A percentile compares a stretch with the other conserved stretches of the same genome.
Conservation (phyloP, 2,797 vertebrate species). For the Rhabdomys pumilio region DNA sequence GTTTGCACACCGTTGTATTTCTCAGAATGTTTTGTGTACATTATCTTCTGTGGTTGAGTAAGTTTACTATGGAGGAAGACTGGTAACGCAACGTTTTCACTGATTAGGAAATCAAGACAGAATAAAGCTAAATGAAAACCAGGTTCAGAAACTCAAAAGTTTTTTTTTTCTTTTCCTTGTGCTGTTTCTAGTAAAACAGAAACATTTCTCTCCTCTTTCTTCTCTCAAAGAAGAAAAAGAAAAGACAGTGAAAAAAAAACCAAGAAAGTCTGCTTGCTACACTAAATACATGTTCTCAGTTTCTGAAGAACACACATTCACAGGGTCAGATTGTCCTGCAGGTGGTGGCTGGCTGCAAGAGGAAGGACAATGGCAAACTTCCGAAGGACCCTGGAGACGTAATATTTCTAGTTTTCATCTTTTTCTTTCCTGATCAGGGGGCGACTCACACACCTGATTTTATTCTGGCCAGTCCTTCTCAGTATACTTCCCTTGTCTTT, state of each 20-base stretch:
- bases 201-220: neutral
- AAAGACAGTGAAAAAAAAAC: neutral
- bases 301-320: constrained; percentile 30
- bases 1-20: constrained; percentile 32
- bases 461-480: neutral
- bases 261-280: neutral
- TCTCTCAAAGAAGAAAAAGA: neutral
- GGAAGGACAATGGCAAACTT: neutral
- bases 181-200: constrained; percentile 52
- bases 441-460: neutral
- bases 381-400: neutral
- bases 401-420: neutral
- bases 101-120: constrained; percentile 5
- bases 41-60: constrained; percentile 8
- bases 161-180: neutral
- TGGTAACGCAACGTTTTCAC: constrained; percentile 8
- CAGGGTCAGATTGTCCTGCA: neutral
- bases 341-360: neutral
- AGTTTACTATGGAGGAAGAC: neutral
- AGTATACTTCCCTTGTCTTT: neutral
- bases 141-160: neutral
- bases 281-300: neutral
- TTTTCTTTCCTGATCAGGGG: neutral
- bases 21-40: constrained; percentile 28
- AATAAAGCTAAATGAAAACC: neutral